These are phyloP conservation scores for Mesitornis unicolor DNA, from an alignment of 2,113 vertebrate species.

Conservation along the genomic window DNA sequence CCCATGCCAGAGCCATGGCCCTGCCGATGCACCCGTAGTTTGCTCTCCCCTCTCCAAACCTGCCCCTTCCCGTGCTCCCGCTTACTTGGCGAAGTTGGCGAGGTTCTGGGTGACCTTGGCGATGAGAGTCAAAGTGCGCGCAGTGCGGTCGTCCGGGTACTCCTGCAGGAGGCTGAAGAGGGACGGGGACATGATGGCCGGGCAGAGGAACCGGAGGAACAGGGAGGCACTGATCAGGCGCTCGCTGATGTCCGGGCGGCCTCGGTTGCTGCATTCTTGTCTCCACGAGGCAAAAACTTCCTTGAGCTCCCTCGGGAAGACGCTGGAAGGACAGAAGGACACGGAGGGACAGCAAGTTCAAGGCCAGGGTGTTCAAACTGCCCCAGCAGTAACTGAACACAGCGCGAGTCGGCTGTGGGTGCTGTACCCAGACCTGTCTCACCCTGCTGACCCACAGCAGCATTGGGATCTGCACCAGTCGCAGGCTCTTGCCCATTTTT, in stretches of 20 bases:
- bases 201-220: conserved; percentile 96
- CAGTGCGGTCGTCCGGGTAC: conserved; percentile 95
- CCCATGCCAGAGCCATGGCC: accelerated
- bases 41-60: not conserved
- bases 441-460: not conserved
- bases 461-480: not conserved
- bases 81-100: conserved; percentile 97
- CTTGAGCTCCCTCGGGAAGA: conserved; percentile 95
- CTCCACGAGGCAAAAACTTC: conserved; percentile 98
- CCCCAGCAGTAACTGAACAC: not conserved
- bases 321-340: conserved; percentile 70
- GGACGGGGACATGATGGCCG: conserved; percentile 97
- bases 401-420: accelerated
- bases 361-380: not conserved
- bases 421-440: not conserved
- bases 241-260: conserved; percentile 96
- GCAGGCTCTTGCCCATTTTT: not conserved
- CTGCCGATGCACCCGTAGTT: accelerated
- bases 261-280: conserved; percentile 93
- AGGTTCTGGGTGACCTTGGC: conserved; percentile 99
- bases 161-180: conserved; percentile 97
- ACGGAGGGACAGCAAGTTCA: not conserved
- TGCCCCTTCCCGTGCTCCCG: accelerated
- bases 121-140: conserved; percentile 94
- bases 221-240: conserved; percentile 95